These are phyloP conservation scores for Archips crataeganus DNA, from an alignment of 2,888 invertebrate species.

Conservation along the genomic window DNA sequence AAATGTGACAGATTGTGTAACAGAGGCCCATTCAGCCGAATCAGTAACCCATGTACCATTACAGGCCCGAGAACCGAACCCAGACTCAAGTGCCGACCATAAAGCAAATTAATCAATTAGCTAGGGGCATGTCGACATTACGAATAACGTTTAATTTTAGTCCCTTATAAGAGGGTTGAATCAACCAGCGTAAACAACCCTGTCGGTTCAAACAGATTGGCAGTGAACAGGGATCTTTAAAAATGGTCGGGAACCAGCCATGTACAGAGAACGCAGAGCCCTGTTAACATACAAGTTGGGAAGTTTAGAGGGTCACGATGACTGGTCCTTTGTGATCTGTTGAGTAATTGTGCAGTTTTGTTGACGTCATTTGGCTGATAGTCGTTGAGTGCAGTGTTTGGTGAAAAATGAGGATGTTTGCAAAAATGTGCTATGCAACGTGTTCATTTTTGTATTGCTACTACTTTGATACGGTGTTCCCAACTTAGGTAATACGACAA, in stretches of 20 bases:
- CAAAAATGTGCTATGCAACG: background rate
- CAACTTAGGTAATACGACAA: too few relatives aligned
- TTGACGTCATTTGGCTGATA: slow-evolving; percentile 81
- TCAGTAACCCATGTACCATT: slow-evolving; percentile 77
- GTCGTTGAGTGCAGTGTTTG: slow-evolving; percentile 63
- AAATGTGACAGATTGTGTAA: slow-evolving; percentile 84
- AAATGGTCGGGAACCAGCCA: slow-evolving; percentile 15
- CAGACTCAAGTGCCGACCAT: slow-evolving; percentile 80
- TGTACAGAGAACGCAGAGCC: slow-evolving; percentile 54
- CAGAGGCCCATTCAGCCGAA: slow-evolving; percentile 70
- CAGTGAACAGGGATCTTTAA: slow-evolving; percentile 24
- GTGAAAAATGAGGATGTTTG: slow-evolving; percentile 28
- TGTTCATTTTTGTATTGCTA: background rate
- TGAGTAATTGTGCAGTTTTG: slow-evolving; percentile 75
- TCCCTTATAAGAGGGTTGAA: slow-evolving; percentile 60
- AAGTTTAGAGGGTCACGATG: slow-evolving; percentile 52
- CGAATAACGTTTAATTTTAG: slow-evolving; percentile 82
- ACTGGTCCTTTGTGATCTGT: slow-evolving; percentile 66
- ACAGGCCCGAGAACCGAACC: slow-evolving; percentile 76
- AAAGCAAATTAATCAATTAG: slow-evolving; percentile 86
- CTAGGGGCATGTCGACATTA: slow-evolving; percentile 84
- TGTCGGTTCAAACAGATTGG: slow-evolving; percentile 1
- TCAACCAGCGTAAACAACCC: slow-evolving; percentile 39
- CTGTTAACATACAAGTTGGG: slow-evolving; percentile 41
- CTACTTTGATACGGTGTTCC: too few relatives aligned